Base-by-base conservation (phyloP, 2,888 invertebrate genomes). In the Acleris literana region DNA sequence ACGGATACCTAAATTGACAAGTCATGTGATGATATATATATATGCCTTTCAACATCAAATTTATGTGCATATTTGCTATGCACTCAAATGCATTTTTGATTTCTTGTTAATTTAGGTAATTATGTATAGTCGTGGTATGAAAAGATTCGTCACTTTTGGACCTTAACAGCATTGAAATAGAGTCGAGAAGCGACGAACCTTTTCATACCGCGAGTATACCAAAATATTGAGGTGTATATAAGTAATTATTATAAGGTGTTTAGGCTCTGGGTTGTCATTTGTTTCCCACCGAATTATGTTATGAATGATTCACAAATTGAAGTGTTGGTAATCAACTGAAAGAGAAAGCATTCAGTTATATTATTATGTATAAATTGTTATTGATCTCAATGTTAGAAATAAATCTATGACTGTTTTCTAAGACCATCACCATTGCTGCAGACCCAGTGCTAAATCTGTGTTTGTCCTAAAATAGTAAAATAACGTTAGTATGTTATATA, bases 361-460 rank as follows among this genome's bases (percentile, higher is more conserved):
- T 60, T 57, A n/a, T 57, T 61, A 65, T 49, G 56, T 61, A 51
- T 60, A 49, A 65, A 56, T 55, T 64, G 55, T 29, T 61, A 65
- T 65, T 65, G 65, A 65, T 65, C 65, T 65, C 65, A 65, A 56
- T 49, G 44, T 65, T 65, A 65, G 60, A 56, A 49, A 51, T 65
- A 18, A 61, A 49, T 49, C 44, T 29, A 46, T 13, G 13, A 46
- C 51, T 46, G 33, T 6, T 55, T 61, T 17, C 13, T 55, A 43
- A 54, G 11, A 65, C 25, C 11, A 44, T 33, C 20, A 20, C 11
- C 13, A 56, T n/a, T 60, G 51, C 9, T 7, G 51, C 13, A 43
- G 59, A 46, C 51, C 22, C 59, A 17, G 59, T 25, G 58, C 13
- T 49, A 16, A 57, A 25, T 52, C 20, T 51, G 51, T 20, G 3